Percentiles rank a stretch among this genome's conserved stretches.
phyloP scores from a whole-genome alignment of 2,888 invertebrate species.

The Machimus rusticus region DNA sequence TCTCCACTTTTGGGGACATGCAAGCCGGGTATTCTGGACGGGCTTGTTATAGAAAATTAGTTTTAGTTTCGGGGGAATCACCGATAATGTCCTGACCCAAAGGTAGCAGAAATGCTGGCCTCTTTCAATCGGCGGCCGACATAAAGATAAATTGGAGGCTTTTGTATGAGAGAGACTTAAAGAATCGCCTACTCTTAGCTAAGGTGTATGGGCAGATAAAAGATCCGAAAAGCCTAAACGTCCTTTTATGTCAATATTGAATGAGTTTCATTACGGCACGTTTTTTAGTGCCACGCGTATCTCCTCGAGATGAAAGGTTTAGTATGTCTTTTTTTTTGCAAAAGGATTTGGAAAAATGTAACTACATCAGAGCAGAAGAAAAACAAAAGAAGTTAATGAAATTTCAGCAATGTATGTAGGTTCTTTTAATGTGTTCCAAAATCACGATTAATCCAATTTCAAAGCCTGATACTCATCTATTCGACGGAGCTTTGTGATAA shows the following conservation, averaged over 20 bases:
- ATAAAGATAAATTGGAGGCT: neutral
- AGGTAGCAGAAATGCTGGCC: neutral
- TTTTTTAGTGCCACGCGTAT: neutral
- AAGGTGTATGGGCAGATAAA: neutral
- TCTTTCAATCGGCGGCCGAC: neutral
- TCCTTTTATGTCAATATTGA: slow-evolving; percentile 4
- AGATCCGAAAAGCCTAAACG: slow-evolving; percentile 1
- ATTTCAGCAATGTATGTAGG: neutral
- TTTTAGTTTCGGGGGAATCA: neutral
- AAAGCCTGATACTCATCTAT: neutral
- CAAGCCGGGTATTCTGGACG: neutral
- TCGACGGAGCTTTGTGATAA: neutral
- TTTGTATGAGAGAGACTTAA: neutral
- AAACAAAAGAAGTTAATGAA: neutral
- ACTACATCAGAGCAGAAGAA: neutral
- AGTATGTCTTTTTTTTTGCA: neutral
- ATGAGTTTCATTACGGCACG: neutral
- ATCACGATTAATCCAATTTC: neutral
- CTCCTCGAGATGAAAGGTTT: neutral
- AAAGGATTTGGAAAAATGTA: neutral
- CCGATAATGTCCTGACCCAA: neutral
- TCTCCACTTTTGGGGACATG: neutral
- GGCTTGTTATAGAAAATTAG: neutral
- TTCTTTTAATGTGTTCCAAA: neutral
- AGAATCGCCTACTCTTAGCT: neutral